Conservation (phyloP, 37 sponge, comb jelly and placozoan genomes). For the Chondrilla cf. caribensis region DNA sequence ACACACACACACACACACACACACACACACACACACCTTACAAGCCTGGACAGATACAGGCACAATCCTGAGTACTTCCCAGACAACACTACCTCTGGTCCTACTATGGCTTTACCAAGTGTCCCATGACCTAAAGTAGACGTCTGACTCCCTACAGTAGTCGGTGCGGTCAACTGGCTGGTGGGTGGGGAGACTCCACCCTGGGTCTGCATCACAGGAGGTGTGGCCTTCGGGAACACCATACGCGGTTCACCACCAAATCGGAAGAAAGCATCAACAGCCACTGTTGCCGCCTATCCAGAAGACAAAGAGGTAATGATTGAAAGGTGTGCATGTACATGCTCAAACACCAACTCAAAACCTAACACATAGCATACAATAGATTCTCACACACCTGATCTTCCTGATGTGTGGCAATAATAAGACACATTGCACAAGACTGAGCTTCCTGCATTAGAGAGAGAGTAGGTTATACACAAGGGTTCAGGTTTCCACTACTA, state of each 20-base stretch:
- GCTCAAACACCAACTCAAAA: neutral
- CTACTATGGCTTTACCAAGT: slow-evolving; percentile 79
- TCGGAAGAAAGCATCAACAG: slow-evolving; percentile 83
- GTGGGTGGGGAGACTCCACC: slow-evolving; percentile 7
- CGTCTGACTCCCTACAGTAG: neutral
- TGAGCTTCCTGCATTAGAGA: slow-evolving; percentile 49
- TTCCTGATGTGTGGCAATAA: slow-evolving; percentile 71
- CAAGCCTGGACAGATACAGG: slow-evolving; percentile 78
- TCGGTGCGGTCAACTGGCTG: neutral
- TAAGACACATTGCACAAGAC: slow-evolving; percentile 90
- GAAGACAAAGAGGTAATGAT: neutral
- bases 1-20: no score
- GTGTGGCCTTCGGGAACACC: slow-evolving; percentile 43
- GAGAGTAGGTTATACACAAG: neutral
- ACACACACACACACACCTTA: slow-evolving; percentile 29
- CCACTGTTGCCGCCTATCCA: slow-evolving; percentile 56
- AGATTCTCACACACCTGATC: slow-evolving; percentile 44
- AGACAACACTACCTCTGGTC: slow-evolving; percentile 84
- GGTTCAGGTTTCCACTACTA: no score
- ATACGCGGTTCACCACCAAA: slow-evolving; percentile 95
- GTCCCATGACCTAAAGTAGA: slow-evolving; percentile 12
- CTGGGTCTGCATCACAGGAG: neutral
- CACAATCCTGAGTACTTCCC: slow-evolving; percentile 83
- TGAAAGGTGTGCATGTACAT: neutral
- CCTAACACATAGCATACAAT: no score